These are phyloP conservation scores for Drosophila lowei DNA, from an alignment of 1,140 invertebrate genomes.

Conservation along the genomic window DNA sequence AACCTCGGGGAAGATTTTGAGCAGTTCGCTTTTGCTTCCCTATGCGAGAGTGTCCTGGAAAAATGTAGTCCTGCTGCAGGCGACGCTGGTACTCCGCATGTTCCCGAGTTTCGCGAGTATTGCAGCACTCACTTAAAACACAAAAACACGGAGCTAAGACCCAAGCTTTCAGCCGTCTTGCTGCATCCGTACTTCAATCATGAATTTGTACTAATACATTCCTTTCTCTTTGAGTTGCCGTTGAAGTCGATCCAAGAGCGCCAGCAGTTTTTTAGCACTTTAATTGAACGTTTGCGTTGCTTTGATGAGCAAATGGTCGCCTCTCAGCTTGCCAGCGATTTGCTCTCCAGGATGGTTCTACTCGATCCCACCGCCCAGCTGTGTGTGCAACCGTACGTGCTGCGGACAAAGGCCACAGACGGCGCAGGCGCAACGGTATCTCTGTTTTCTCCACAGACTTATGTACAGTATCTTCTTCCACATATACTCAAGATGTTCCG, in stretches of 20 bases:
- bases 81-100: conserved; percentile 83
- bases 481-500: conserved; percentile 90
- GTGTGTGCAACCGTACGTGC: conserved; percentile 89
- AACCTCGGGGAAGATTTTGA: conserved; percentile 85
- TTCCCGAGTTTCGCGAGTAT: conserved; percentile 87
- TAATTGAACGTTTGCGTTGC: conserved; percentile 86
- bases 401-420: conserved; percentile 87
- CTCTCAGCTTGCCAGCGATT: conserved; percentile 88
- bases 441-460: conserved; percentile 87
- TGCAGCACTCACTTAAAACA: conserved; percentile 87
- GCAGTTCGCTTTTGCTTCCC: conserved; percentile 91
- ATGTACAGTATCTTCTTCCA: conserved; percentile 88
- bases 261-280: conserved; percentile 88
- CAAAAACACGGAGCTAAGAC: conserved; percentile 85
- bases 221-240: conserved; percentile 91
- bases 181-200: conserved; percentile 91
- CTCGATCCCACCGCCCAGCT: conserved; percentile 90
- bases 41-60: conserved; percentile 89
- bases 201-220: conserved; percentile 91
- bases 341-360: conserved; percentile 92
- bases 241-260: conserved; percentile 90
- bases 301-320: conserved; percentile 91
- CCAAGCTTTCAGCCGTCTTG: conserved; percentile 86
- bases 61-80: conserved; percentile 67
- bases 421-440: conserved; percentile 65